A percentile compares a stretch with the other conserved stretches of the same genome.
These are phyloP conservation scores for Takifugu bimaculatus DNA, from an alignment of 2,113 vertebrate genomes.

Conservation along the genomic window DNA sequence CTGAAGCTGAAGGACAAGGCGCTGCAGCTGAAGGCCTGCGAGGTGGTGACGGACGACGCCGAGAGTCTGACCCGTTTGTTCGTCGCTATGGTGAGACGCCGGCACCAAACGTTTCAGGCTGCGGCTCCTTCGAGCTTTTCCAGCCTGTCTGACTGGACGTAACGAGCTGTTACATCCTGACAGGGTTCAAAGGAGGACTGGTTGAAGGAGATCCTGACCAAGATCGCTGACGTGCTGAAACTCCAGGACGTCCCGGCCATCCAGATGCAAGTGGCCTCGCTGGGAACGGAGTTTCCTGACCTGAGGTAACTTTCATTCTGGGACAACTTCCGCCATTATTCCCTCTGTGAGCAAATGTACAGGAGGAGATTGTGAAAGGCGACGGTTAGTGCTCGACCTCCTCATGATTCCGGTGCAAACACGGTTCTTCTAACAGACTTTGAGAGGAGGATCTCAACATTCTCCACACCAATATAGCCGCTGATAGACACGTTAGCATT, in stretches of 20 bases:
- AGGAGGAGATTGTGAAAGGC: no score
- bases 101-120: no score
- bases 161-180: neutral
- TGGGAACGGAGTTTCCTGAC: slow-evolving; percentile 77
- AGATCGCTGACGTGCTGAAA: slow-evolving; percentile 81
- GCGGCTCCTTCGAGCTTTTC: no score
- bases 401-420: neutral
- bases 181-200: slow-evolving; percentile 79
- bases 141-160: neutral
- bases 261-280: slow-evolving; percentile 78
- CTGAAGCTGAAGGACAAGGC: slow-evolving; percentile 70
- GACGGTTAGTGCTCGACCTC: no score
- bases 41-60: slow-evolving; percentile 58
- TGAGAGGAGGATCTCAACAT: no score
- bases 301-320: slow-evolving; percentile 78
- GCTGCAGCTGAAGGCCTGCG: slow-evolving; percentile 71
- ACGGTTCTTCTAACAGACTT: no score
- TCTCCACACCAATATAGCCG: no score
- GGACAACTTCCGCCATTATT: neutral
- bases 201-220: slow-evolving; percentile 75
- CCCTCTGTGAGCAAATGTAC: no score
- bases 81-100: slow-evolving; percentile 70
- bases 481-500: no score
- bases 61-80: slow-evolving; percentile 72
- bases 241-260: slow-evolving; percentile 83